Evolutionary conservation across 2,113 vertebrate genomes (phyloP), one percentile per base, ranked within the genome.

Genomic region (Trematocara nigrifrons): DNA sequence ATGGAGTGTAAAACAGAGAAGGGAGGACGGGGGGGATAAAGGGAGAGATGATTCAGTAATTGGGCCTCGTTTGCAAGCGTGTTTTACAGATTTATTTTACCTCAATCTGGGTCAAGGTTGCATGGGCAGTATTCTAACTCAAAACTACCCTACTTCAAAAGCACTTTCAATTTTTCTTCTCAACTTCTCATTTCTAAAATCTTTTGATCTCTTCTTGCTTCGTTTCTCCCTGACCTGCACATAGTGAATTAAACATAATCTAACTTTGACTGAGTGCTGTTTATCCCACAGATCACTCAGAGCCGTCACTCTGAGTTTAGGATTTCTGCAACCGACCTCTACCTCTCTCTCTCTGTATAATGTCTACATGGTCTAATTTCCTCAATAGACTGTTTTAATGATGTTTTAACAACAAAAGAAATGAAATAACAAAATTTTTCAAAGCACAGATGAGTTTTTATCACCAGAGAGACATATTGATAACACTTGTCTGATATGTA

Each of bases 101-200:
- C 74, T 78, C 77, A 74, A 94, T 93, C 40, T 94, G 87, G 93
- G 94, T 95, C 94, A 96, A 96, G 95, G 95, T 95, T 90, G 77
- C 57, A 40, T 8, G 54, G 64, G 45, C 29, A 54, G 42, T 26
- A 51, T 9, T 71, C 45, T 26, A 82, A 51, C 82, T 83, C 53
- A 18, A 49, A 69, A 81, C 49, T 5, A 57, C n/a, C 6, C 13
- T 5, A 38, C 42, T 85, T 61, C 33, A 22, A 29, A 61, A 76
- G 54, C 11, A 18, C 49, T 42, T 64, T 66, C 45, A 59, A 64
- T 81, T 74, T n/a, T 79, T 80, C 49, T 12, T 51, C 20, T 76
- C 33, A 47, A 83, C 26, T 5, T 15, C 9, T 5, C 61, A 20
- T 15, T 66, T 26, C 56, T 20, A 7, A 52, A 69, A 40, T 29